Evolutionary conservation across 2,113 vertebrate genomes (phyloP).

Genomic region (Falcunculus frontatus): DNA sequence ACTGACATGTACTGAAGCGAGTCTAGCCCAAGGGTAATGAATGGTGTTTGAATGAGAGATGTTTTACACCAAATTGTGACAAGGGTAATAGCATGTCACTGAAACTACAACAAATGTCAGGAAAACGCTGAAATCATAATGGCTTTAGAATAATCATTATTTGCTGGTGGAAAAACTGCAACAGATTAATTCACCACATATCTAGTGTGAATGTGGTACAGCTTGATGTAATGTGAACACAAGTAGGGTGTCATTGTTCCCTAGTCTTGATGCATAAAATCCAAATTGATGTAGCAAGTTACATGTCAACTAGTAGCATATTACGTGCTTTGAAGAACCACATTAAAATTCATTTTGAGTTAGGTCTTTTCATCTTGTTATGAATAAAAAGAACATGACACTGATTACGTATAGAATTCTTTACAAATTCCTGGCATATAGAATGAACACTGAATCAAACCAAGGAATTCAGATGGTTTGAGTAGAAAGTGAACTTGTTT

Average conservation of each 20-base stretch:
- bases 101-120: slow-evolving; percentile 37
- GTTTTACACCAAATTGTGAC: slow-evolving; percentile 48
- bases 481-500: not conserved
- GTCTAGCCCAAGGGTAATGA: slow-evolving; percentile 22
- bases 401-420: not conserved
- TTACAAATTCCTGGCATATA: not conserved
- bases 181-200: not conserved
- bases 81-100: slow-evolving; percentile 51
- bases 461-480: not conserved
- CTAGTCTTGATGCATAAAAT: not conserved
- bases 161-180: not conserved
- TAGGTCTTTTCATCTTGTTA: not conserved
- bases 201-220: not conserved
- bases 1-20: not conserved
- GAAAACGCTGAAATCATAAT: slow-evolving; percentile 20
- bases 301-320: not conserved
- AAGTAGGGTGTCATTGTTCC: not conserved
- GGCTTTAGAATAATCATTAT: slow-evolving; percentile 7
- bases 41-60: slow-evolving; percentile 15
- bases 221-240: not conserved
- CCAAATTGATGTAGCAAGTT: not conserved
- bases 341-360: slow-evolving; percentile 13
- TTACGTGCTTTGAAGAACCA: not conserved
- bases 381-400: not conserved
- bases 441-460: not conserved